Conservation (phyloP, 2,113 vertebrate species). For the Heloderma charlesbogerti region DNA sequence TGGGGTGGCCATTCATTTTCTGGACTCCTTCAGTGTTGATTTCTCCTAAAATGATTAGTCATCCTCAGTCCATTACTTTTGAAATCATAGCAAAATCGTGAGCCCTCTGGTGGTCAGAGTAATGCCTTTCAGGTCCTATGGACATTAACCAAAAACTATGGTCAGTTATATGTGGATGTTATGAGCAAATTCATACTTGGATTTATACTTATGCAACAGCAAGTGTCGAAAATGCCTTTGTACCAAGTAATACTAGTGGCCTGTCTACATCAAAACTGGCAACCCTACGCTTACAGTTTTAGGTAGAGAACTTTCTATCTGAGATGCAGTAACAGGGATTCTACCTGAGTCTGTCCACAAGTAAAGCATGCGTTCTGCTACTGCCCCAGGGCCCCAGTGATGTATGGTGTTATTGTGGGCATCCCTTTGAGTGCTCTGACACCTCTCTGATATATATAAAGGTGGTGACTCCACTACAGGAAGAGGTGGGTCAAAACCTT, state of each 20-base stretch:
- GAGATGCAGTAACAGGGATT: background rate
- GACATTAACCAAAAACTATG: background rate
- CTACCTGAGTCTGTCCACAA: background rate
- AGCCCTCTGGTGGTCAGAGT: background rate
- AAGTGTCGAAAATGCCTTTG: background rate
- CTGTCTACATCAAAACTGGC: background rate
- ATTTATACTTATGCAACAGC: background rate
- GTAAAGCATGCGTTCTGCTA: background rate
- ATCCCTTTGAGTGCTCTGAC: background rate
- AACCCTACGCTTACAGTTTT: background rate
- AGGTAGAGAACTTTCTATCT: background rate
- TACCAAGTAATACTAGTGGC: no score
- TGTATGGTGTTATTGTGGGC: background rate
- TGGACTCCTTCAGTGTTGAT: background rate
- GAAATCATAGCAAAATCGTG: conserved; percentile 23
- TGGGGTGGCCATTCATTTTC: background rate
- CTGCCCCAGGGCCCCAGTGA: background rate
- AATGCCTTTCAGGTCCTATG: background rate
- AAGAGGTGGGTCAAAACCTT: background rate
- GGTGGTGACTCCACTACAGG: no score
- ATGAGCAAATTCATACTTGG: background rate
- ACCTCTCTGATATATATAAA: background rate
- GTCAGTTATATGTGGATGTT: background rate
- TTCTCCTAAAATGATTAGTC: background rate
- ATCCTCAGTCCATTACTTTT: background rate